Conservation (phyloP, 2,888 invertebrate species). For the Euplagia quadripunctaria region DNA sequence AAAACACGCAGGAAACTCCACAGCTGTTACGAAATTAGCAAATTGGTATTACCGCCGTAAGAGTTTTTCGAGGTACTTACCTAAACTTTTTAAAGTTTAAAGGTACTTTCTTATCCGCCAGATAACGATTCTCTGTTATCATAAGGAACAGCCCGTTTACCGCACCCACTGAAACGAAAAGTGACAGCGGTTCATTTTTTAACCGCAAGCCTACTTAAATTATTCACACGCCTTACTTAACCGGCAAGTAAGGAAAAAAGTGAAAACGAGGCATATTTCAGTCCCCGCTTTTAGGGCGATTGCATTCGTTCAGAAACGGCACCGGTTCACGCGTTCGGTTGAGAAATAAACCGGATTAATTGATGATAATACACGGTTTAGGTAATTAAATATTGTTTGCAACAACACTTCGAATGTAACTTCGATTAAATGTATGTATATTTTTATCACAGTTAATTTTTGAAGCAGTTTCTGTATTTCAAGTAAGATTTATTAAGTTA, state of each 20-base stretch:
- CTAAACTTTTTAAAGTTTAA: not conserved
- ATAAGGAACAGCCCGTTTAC: conserved; percentile 35
- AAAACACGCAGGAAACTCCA: not conserved
- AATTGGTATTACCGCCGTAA: too few species aligned
- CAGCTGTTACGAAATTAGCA: not conserved
- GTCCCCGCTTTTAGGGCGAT: conserved; percentile 30
- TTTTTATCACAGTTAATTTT: not conserved
- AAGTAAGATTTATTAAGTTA: too few species aligned
- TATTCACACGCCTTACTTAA: conserved; percentile 70
- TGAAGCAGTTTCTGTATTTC: not conserved
- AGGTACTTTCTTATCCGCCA: not conserved
- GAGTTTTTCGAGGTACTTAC: too few species aligned
- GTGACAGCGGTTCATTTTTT: conserved; percentile 62
- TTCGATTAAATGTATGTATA: not conserved
- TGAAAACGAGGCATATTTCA: conserved; percentile 68
- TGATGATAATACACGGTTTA: too few species aligned
- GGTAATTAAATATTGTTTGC: too few species aligned
- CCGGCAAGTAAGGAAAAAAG: conserved; percentile 63
- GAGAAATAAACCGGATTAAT: not conserved
- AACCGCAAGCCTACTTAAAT: conserved; percentile 69
- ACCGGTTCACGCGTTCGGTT: conserved; percentile 7
- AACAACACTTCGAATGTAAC: too few species aligned
- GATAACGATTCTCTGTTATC: conserved; percentile 31
- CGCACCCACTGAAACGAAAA: conserved; percentile 46
- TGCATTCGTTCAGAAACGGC: conserved; percentile 6